Evolutionary conservation across 2,113 vertebrate genomes (phyloP).

Genomic region (Gopherus flavomarginatus): DNA sequence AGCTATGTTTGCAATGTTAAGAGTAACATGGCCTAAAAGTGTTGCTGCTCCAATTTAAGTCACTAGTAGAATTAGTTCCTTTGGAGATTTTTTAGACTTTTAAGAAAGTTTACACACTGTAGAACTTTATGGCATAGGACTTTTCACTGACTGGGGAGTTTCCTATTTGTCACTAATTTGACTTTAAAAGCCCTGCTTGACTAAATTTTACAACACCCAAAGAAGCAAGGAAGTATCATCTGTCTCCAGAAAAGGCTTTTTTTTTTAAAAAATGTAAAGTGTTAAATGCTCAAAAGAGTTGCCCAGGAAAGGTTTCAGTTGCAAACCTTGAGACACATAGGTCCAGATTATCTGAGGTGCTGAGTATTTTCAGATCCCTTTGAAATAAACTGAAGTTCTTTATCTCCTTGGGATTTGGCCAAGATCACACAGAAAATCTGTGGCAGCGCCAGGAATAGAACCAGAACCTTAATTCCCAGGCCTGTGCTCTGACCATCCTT

Average conservation of each 20-base stretch:
- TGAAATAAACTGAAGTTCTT: rapidly evolving
- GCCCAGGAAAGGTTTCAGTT: neutral
- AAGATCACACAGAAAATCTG: too few relatives aligned
- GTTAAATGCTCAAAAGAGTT: neutral
- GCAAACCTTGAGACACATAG: neutral
- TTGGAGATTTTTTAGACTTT: neutral
- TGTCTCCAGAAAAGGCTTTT: rapidly evolving
- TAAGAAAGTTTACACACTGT: neutral
- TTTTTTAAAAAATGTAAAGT: neutral
- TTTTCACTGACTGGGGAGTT: neutral
- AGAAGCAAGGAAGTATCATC: rapidly evolving
- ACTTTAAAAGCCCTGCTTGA: neutral
- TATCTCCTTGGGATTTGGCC: too few relatives aligned
- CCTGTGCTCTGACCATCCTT: too few relatives aligned
- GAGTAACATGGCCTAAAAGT: neutral
- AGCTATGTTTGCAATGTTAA: neutral
- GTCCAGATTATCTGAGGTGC: neutral
- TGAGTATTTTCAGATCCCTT: rapidly evolving
- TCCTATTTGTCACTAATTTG: neutral
- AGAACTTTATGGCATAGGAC: neutral
- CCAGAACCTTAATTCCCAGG: too few relatives aligned
- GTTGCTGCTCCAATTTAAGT: neutral
- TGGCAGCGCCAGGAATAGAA: too few relatives aligned
- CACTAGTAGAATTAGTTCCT: neutral
- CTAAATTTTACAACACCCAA: neutral